A percentile compares a stretch with the other conserved stretches of the same genome.
phyloP scores from a whole-genome alignment of 2,888 invertebrate genomes.

The Melipona bicolor region DNA sequence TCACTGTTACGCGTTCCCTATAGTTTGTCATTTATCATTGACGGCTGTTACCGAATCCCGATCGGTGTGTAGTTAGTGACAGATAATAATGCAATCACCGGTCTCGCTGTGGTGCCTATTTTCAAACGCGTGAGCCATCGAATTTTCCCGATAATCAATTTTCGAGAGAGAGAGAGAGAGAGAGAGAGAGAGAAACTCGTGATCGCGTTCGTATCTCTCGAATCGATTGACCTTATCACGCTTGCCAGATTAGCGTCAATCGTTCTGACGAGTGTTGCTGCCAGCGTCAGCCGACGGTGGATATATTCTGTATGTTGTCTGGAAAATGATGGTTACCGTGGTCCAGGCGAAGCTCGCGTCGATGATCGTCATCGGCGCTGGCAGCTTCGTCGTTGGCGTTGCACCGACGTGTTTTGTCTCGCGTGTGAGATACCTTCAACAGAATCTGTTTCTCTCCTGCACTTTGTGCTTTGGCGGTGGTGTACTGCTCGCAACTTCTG shows the following conservation, averaged over 20 bases:
- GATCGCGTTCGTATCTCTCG: constrained; percentile 51
- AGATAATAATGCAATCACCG: constrained; percentile 44
- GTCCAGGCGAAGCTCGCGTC: constrained; percentile 88
- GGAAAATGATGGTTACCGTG: constrained; percentile 56
- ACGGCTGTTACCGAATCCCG: not conserved
- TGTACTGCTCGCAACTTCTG: constrained; percentile 90
- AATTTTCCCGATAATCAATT: constrained; percentile 42
- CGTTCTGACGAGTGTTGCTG: constrained; percentile 42
- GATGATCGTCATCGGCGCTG: constrained; percentile 88
- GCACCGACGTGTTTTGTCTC: constrained; percentile 88
- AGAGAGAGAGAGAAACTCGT: not conserved
- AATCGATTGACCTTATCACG: constrained; percentile 62
- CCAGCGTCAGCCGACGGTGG: constrained; percentile 27
- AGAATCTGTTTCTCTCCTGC: constrained; percentile 88
- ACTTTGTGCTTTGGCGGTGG: constrained; percentile 93
- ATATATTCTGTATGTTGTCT: constrained; percentile 8
- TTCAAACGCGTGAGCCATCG: constrained; percentile 12
- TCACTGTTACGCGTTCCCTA: not conserved
- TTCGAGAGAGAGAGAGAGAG: constrained; percentile 21
- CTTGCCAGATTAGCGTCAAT: constrained; percentile 58
- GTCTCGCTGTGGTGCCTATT: constrained; percentile 3
- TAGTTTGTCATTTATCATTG: constrained; percentile 10
- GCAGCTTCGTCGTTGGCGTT: constrained; percentile 90
- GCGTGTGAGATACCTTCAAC: constrained; percentile 83
- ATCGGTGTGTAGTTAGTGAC: constrained; percentile 15